These are phyloP conservation scores for Oxygymnocypris stewartii DNA, from an alignment of 2,113 vertebrate species.

Conservation along the genomic window DNA sequence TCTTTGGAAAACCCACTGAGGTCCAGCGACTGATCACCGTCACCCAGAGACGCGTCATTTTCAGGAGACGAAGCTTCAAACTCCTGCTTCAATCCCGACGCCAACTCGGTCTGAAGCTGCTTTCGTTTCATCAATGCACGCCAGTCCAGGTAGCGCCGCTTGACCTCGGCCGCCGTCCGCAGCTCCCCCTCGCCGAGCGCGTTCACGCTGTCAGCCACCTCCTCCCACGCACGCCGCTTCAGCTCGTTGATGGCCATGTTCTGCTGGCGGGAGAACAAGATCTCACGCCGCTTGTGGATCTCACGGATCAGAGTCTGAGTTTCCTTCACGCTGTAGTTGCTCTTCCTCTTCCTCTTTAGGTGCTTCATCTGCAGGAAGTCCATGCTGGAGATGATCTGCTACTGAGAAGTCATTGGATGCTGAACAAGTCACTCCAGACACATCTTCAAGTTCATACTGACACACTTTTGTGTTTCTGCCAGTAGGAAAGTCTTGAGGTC, in stretches of 20 bases:
- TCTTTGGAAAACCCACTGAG: slow-evolving; percentile 83
- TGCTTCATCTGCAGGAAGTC: slow-evolving; percentile 87
- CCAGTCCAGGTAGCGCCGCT: slow-evolving; percentile 91
- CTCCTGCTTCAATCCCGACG: slow-evolving; percentile 81
- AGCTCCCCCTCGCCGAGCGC: slow-evolving; percentile 89
- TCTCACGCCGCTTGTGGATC: slow-evolving; percentile 88
- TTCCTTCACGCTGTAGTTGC: slow-evolving; percentile 94
- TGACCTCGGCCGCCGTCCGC: slow-evolving; percentile 89
- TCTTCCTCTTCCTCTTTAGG: slow-evolving; percentile 92
- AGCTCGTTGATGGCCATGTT: slow-evolving; percentile 96
- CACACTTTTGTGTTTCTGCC: not conserved
- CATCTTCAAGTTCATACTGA: not conserved
- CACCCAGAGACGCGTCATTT: slow-evolving; percentile 83
- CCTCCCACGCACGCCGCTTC: slow-evolving; percentile 94
- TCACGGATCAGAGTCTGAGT: slow-evolving; percentile 92
- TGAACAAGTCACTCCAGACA: not conserved
- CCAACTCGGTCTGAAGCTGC: slow-evolving; percentile 84
- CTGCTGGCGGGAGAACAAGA: slow-evolving; percentile 92
- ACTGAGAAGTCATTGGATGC: not conserved
- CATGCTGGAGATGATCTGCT: slow-evolving; percentile 59
- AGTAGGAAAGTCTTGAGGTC: not conserved
- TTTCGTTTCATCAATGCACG: slow-evolving; percentile 90
- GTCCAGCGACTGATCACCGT: slow-evolving; percentile 86
- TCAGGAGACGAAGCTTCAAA: slow-evolving; percentile 86
- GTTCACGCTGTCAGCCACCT: slow-evolving; percentile 92